phyloP scores from a whole-genome alignment of 2,113 vertebrate species.

The Ancistrus triradiatus region DNA sequence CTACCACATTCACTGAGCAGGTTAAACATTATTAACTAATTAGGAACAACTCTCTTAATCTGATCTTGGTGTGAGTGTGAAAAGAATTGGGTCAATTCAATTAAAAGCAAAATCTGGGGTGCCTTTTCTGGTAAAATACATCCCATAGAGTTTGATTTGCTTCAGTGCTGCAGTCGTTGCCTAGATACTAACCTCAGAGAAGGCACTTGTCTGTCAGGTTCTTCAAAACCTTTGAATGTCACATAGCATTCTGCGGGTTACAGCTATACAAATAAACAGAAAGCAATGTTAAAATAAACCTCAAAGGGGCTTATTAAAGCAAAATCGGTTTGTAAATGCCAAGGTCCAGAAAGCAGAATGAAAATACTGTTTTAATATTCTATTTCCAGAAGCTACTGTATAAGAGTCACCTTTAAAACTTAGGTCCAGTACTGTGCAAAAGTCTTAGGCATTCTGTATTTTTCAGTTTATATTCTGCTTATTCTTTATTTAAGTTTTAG shows the following conservation, averaged over 20 bases:
- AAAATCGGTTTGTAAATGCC: no score
- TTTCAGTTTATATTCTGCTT: no score
- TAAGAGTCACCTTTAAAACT: no score
- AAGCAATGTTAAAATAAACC: background rate
- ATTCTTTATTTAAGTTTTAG: no score
- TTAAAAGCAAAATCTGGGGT: constrained; percentile 44
- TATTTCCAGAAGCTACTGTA: no score
- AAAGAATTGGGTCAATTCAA: constrained; percentile 46
- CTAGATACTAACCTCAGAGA: constrained; percentile 44
- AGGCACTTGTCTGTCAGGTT: constrained; percentile 29
- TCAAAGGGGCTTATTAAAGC: background rate
- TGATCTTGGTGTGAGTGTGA: constrained; percentile 30
- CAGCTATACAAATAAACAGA: constrained; percentile 3
- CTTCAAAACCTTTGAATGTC: constrained; percentile 31
- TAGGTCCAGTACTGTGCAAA: no score
- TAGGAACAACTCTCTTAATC: constrained; percentile 22
- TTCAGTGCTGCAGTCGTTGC: constrained; percentile 41
- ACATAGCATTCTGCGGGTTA: constrained; percentile 12
- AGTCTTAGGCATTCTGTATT: no score
- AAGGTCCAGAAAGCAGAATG: background rate
- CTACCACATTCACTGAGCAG: no score
- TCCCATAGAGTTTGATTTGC: constrained; percentile 36
- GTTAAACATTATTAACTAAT: constrained; percentile 19
- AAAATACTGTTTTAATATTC: background rate
- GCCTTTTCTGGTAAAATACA: constrained; percentile 40